These are phyloP conservation scores for Cyrtodaria siliqua DNA, from an alignment of 2,888 invertebrate species.

Conservation along the genomic window DNA sequence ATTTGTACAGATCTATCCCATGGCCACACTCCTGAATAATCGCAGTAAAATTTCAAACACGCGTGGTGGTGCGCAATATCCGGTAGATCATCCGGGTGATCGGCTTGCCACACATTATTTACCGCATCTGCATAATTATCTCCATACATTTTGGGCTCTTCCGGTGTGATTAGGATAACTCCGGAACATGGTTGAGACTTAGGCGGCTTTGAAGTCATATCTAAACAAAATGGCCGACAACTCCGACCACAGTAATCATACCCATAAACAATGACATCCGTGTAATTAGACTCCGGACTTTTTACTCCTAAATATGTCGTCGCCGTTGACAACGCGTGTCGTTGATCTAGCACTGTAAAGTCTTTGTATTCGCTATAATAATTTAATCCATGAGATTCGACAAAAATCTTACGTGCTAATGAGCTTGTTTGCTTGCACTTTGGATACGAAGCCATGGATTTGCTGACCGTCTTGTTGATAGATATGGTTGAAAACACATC, in stretches of 20 bases:
- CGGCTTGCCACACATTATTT: conserved; percentile 53
- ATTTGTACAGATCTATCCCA: conserved; percentile 49
- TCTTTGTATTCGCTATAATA: conserved; percentile 65
- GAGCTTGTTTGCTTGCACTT: conserved; percentile 55
- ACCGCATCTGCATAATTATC: conserved; percentile 60
- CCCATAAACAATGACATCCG: conserved; percentile 60
- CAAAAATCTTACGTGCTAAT: conserved; percentile 52
- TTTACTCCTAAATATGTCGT: conserved; percentile 61
- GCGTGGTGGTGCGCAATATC: conserved; percentile 27
- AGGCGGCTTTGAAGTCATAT: conserved; percentile 35
- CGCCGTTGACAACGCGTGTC: conserved; percentile 57
- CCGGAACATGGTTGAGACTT: conserved; percentile 59
- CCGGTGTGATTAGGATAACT: conserved; percentile 53
- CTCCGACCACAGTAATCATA: conserved; percentile 62
- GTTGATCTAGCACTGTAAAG: conserved; percentile 61
- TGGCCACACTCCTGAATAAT: conserved; percentile 61
- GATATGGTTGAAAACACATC: conserved; percentile 58
- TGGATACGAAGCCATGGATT: conserved; percentile 48
- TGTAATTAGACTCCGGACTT: conserved; percentile 57
- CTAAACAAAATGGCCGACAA: conserved; percentile 58
- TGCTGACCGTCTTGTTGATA: conserved; percentile 44
- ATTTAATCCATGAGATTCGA: conserved; percentile 62
- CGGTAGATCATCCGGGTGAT: conserved; percentile 51
- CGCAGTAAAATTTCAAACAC: conserved; percentile 60
- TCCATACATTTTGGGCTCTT: conserved; percentile 58